Evolutionary conservation across 2,888 invertebrate genomes (phyloP), one percentile per base, ranked within the genome.

Genomic region (Eurytoma californica): DNA sequence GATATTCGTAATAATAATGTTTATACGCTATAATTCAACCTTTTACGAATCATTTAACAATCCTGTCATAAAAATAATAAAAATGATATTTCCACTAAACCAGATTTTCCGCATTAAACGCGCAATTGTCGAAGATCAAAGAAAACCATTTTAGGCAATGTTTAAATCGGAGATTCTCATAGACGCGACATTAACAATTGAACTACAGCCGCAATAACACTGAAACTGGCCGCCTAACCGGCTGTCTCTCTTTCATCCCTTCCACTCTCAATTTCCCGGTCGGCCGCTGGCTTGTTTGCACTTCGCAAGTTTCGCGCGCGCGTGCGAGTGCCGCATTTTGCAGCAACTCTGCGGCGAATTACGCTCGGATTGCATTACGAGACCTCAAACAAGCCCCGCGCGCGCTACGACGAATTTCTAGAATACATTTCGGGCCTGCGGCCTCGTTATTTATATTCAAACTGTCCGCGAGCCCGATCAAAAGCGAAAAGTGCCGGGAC

Each of bases 351-450:
- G 61, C 28, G 69, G 74, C 58, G 65, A 74, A 74, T 79, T 79
- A 60, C 66, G 47, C 72, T 82, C 82, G 84, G 86, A 86, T 86
- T 86, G 86, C 85, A 85, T 86, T 86, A 85, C 87, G 81, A 51
- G 83, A 84, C 84, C 86, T 85, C 83, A 80, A 86, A 86, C 85
- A 83, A 86, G 83, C 82, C 76, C 83, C 39, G 39, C 39, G 5
- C 39, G 39, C 39, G 39, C 39, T 79, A 77, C 81, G 82, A 82
- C 67, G 72, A 79, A 75, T 79, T 75, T 79, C 61, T 66, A 69
- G 70, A 53, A 66, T 47, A 61, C 24, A 20, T 18, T 20, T 14
- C n/a, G 53, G 58, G 4, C 16, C n/a, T 7, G 3, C 28, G 24
- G 60, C 20, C 58, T 24, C n/a, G 57, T 55, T 68, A 68, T 73